These are phyloP conservation scores for Gallinago solitaria DNA, from an alignment of 2,797 vertebrate species.

Conservation along the genomic window DNA sequence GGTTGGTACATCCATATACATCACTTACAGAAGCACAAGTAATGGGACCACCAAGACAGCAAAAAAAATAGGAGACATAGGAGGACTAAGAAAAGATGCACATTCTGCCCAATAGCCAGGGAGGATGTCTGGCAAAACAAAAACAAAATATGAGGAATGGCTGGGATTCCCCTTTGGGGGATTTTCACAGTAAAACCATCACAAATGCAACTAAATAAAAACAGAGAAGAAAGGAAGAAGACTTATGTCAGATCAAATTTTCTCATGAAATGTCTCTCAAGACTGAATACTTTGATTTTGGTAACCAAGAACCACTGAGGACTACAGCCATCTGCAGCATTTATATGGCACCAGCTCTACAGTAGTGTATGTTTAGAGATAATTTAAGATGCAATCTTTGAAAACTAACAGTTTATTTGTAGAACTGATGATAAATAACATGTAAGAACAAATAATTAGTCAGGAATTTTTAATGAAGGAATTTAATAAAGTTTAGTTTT, in stretches of 20 bases:
- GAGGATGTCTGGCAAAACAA: neutral
- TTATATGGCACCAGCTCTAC: neutral
- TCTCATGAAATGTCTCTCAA: neutral
- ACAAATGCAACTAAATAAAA: neutral
- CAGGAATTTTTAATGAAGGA: neutral
- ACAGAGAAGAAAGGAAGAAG: neutral
- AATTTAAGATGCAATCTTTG: neutral
- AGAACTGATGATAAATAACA: neutral
- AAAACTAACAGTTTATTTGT: neutral
- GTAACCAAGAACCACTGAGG: neutral
- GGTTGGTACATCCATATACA: neutral
- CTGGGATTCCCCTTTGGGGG: neutral
- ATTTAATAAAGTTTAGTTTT: neutral
- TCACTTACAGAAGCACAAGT: neutral
- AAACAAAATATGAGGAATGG: neutral
- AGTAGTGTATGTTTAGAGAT: neutral
- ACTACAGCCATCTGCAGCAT: neutral
- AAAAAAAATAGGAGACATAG: neutral
- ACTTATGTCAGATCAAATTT: fast-evolving
- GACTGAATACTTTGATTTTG: neutral
- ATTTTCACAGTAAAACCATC: neutral
- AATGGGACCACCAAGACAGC: neutral
- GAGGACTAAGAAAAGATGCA: neutral
- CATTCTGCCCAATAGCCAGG: neutral
- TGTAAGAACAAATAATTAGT: neutral